These are phyloP conservation scores for Drosophila ambigua DNA, from an alignment of 1,140 invertebrate species.

Conservation along the genomic window DNA sequence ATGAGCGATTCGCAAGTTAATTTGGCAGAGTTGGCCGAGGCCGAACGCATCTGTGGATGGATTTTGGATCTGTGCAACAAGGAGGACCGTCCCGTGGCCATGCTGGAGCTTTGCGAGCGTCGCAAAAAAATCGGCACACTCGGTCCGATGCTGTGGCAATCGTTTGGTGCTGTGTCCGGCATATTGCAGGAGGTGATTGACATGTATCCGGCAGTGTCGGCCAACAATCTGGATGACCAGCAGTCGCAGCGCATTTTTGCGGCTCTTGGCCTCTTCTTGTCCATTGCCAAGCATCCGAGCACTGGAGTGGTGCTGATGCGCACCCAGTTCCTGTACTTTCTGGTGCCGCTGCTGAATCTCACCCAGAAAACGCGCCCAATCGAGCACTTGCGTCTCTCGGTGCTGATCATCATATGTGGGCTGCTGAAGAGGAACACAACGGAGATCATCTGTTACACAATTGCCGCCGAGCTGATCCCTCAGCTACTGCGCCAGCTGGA, in stretches of 20 bases:
- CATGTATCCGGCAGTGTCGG: slow-evolving; percentile 22
- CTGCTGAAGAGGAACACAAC: slow-evolving; percentile 28
- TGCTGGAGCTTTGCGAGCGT: slow-evolving; percentile 43
- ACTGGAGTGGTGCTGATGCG: slow-evolving; percentile 31
- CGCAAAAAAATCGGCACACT: slow-evolving; percentile 19
- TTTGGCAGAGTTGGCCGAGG: not conserved
- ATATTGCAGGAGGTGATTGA: slow-evolving; percentile 42
- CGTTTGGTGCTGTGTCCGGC: slow-evolving; percentile 41
- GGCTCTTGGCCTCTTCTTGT: slow-evolving; percentile 42
- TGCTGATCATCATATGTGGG: slow-evolving; percentile 34
- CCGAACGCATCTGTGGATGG: slow-evolving; percentile 31
- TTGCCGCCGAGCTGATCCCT: slow-evolving; percentile 36
- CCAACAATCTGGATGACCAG: slow-evolving; percentile 11
- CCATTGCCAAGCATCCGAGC: slow-evolving; percentile 31
- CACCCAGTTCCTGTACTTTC: slow-evolving; percentile 31
- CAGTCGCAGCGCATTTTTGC: slow-evolving; percentile 46
- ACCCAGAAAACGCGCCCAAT: slow-evolving; percentile 25
- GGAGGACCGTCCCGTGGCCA: slow-evolving; percentile 24
- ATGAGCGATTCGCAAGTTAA: not conserved
- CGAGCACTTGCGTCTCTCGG: slow-evolving; percentile 43
- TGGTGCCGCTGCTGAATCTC: slow-evolving; percentile 39
- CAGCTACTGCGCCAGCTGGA: slow-evolving; percentile 31
- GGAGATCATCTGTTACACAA: slow-evolving; percentile 32
- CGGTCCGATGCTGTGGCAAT: slow-evolving; percentile 44
- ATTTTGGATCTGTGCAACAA: slow-evolving; percentile 37